Percentiles rank a stretch among this genome's conserved stretches.
Evolutionary conservation across 1,140 invertebrate genomes (phyloP).

Genomic region (Drosophila subobscura): DNA sequence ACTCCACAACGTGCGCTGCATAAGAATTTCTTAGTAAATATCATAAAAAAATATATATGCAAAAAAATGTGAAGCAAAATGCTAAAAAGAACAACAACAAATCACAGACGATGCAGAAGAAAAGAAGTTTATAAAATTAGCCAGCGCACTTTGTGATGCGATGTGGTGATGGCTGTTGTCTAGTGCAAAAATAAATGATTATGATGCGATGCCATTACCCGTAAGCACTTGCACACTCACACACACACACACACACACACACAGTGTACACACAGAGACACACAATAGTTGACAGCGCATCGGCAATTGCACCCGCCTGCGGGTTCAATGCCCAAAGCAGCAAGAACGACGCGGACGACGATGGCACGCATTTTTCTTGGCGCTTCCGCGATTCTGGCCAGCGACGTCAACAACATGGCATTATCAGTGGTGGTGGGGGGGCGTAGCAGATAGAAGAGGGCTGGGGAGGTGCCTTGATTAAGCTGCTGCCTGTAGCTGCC

Average conservation of each 20-base stretch:
- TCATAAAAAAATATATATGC: conserved; percentile 65
- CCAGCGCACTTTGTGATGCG: conserved; percentile 46
- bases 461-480: conserved; percentile 56
- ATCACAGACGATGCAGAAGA: conserved; percentile 53
- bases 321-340: conserved; percentile 60
- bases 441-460: neutral
- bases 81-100: conserved; percentile 43
- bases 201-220: conserved; percentile 70
- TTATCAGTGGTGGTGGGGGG: conserved; percentile 44
- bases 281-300: conserved; percentile 69
- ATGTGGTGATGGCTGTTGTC: conserved; percentile 34
- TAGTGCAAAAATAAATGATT: conserved; percentile 77
- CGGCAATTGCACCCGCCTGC: conserved; percentile 58
- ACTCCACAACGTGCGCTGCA: conserved; percentile 53
- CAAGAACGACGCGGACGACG: conserved; percentile 23
- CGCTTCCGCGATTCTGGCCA: conserved; percentile 70
- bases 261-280: conserved; percentile 14
- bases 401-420: conserved; percentile 30
- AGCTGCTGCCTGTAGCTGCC: conserved; percentile 34
- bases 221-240: conserved; percentile 7
- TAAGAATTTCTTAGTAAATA: conserved; percentile 73
- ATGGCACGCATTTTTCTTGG: conserved; percentile 67
- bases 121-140: conserved; percentile 77
- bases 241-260: conserved; percentile 23
- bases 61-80: conserved; percentile 56